Evolutionary conservation across 2,113 vertebrate genomes (phyloP), one percentile per base, ranked within the genome.

Genomic region (Suncus etruscus): DNA sequence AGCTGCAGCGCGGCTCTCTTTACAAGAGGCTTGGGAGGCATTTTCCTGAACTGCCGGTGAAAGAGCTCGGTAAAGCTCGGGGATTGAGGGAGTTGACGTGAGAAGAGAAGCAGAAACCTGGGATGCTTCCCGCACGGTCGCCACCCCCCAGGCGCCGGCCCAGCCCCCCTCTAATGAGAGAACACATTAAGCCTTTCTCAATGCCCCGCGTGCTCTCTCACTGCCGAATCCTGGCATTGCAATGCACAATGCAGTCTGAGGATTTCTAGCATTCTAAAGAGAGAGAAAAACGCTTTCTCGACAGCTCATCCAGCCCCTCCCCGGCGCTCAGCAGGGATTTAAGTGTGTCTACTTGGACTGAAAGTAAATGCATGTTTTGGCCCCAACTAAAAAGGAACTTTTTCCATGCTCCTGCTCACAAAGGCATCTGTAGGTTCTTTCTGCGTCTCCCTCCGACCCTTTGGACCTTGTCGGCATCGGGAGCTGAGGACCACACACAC

Each of bases 181-280:
- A 95, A 87, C 93, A 83, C 96, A 97, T 97, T 97, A 96, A 97
- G 96, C 96, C 96, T 96, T 96, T 96, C 96, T 96, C 96, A 94
- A 95, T 95, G 96, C 97, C 92, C 39, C 96, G 94, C 93, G 96
- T 92, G 96, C 95, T 96, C 92, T 93, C 93, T 78, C 90, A 61
- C 75, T 68, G 94, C 94, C 91, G 95, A 97, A 96, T 96, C 97
- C 96, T 91, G 80, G 96, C 96, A 80, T 96, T 96, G 94, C 97
- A 92, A 95, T 95, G 95, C 96, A 96, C 97, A 90, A 92, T 94
- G 92, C 96, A 73, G 95, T 94, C 94, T 82, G 47, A 95, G 96
- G 97, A 95, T 97, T 96, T 97, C 95, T 75, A 96, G 92, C 94
- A 91, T 95, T 94, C 95, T 95, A 96, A 96, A 95, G 93, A 93